Conservation (phyloP, 2,888 invertebrate species). For the Oscheius myriophilus region DNA sequence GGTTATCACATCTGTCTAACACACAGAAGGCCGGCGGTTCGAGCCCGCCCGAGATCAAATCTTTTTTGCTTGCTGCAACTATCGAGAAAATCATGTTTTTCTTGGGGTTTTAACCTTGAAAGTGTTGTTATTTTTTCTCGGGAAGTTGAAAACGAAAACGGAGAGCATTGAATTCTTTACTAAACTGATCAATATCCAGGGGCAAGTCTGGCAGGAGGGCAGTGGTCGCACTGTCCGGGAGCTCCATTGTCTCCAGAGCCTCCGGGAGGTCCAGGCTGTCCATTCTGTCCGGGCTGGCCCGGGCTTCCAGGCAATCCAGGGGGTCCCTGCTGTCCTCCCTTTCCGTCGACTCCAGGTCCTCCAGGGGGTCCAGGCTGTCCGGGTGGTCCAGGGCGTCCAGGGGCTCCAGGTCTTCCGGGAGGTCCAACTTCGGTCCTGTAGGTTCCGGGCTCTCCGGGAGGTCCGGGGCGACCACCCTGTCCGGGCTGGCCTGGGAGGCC, state of each 20-base stretch:
- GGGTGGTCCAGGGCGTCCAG: constrained; percentile 64
- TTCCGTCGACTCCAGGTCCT: constrained; percentile 64
- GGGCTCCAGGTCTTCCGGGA: constrained; percentile 62
- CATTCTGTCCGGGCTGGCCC: constrained; percentile 59
- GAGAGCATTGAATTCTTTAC: background rate
- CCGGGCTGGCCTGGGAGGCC: constrained; percentile 75
- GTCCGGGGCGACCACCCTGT: constrained; percentile 63
- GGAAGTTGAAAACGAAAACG: background rate
- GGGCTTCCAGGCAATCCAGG: constrained; percentile 57
- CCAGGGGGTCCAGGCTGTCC: constrained; percentile 61
- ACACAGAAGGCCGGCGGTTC: constrained; percentile 69
- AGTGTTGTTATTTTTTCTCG: background rate
- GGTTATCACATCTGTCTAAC: constrained; percentile 70
- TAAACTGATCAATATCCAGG: constrained; percentile 59
- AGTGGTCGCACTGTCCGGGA: constrained; percentile 69
- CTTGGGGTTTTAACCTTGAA: background rate
- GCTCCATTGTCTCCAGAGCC: constrained; percentile 59
- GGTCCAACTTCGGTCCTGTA: constrained; percentile 67
- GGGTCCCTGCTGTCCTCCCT: constrained; percentile 56
- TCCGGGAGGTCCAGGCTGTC: constrained; percentile 48
- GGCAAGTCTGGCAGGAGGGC: constrained; percentile 67
- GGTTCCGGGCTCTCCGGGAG: constrained; percentile 68
- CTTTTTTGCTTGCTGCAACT: constrained; percentile 6
- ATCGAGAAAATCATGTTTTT: no score
- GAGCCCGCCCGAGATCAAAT: constrained; percentile 66